A percentile compares a stretch with the other conserved stretches of the same genome.
phyloP scores from a whole-genome alignment of 2,888 invertebrate species.

The Gibbula magus region DNA sequence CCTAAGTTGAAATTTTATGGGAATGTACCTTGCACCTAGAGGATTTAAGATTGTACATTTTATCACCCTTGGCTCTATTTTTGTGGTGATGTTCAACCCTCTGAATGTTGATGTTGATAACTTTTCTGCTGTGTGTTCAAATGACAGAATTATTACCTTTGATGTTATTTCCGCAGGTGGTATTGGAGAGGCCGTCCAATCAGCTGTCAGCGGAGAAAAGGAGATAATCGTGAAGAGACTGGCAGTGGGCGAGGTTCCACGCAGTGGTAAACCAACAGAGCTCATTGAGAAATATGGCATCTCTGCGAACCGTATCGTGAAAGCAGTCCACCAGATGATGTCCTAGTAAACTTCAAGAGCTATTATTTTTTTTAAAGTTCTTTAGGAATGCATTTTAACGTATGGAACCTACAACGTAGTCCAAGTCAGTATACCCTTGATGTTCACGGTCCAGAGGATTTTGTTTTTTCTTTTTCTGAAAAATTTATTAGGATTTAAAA shows the following conservation, averaged over 20 bases:
- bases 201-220: slow-evolving; percentile 85
- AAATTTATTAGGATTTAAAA: no score
- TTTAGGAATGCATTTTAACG: no score
- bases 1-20: no score
- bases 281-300: slow-evolving; percentile 93
- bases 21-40: no score
- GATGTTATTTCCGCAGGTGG: slow-evolving; percentile 81
- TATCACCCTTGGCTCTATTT: no score
- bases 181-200: slow-evolving; percentile 94
- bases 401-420: no score
- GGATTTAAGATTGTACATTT: no score
- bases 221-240: slow-evolving; percentile 86
- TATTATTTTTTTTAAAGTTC: neutral
- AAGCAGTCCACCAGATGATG: slow-evolving; percentile 77
- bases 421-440: no score
- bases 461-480: no score
- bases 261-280: slow-evolving; percentile 92
- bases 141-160: neutral
- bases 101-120: no score
- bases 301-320: slow-evolving; percentile 86
- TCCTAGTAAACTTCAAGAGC: slow-evolving; percentile 15
- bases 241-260: slow-evolving; percentile 88
- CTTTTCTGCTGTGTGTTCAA: no score
- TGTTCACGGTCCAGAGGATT: no score
- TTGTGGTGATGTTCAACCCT: neutral